Percentiles rank a stretch among this genome's conserved stretches.
phyloP scores from a whole-genome alignment of 2,797 vertebrate species.

The Sebastes diaconus region DNA sequence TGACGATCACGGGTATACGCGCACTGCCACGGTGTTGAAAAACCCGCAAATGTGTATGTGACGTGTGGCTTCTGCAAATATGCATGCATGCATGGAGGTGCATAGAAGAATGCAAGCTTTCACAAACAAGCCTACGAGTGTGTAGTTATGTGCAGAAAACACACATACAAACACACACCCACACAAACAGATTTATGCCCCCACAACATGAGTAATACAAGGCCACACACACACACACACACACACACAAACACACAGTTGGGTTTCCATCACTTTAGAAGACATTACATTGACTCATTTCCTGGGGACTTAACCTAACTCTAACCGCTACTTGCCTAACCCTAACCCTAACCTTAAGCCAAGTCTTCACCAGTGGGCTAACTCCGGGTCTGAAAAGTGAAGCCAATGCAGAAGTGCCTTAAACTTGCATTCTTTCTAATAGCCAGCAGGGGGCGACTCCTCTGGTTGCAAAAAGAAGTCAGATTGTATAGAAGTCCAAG shows the following conservation, averaged over 20 bases:
- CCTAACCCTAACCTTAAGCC: not conserved
- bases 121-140: constrained; percentile 16
- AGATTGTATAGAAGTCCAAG: no score
- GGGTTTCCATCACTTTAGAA: not conserved
- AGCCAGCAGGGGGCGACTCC: no score
- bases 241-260: not conserved
- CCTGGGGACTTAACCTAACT: not conserved
- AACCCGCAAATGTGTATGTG: constrained; percentile 10
- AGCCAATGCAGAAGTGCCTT: no score
- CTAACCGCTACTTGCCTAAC: no score
- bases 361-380: not conserved
- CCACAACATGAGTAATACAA: no score
- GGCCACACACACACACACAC: not conserved
- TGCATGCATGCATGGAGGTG: not conserved
- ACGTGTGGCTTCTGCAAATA: not conserved
- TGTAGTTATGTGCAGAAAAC: not conserved
- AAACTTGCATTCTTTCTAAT: no score
- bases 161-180: not conserved
- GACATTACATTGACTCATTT: not conserved
- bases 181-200: not conserved
- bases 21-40: constrained; percentile 9
- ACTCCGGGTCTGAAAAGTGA: no score
- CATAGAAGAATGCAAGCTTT: constrained; percentile 22
- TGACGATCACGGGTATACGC: constrained; percentile 1
- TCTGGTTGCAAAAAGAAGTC: no score